These are phyloP conservation scores for Neopelma chrysocephalum DNA, from an alignment of 2,797 vertebrate genomes.

Conservation along the genomic window DNA sequence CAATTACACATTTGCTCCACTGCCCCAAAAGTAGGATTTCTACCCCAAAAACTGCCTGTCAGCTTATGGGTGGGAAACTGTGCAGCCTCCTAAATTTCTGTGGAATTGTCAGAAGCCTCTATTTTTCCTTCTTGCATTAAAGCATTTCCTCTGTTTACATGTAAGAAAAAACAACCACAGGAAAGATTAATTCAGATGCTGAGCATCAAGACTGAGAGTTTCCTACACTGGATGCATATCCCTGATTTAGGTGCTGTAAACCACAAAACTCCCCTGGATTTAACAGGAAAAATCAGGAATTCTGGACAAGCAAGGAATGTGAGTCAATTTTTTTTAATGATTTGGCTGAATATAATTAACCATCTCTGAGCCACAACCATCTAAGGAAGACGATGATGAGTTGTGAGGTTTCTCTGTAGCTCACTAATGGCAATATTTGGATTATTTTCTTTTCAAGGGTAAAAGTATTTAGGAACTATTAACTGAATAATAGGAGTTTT, in stretches of 20 bases:
- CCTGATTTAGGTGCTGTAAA: not conserved
- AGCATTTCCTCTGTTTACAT: not conserved
- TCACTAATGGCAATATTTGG: not conserved
- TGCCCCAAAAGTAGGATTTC: not conserved
- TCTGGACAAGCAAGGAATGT: not conserved
- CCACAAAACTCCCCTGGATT: not conserved
- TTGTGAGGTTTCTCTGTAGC: not conserved
- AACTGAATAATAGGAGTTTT: not conserved
- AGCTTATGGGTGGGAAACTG: not conserved
- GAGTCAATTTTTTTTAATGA: not conserved
- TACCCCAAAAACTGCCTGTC: not conserved
- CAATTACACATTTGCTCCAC: not conserved
- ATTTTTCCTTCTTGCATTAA: not conserved
- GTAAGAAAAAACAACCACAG: not conserved
- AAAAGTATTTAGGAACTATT: not conserved
- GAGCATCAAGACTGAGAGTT: not conserved
- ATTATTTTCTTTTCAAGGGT: not conserved
- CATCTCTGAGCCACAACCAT: not conserved
- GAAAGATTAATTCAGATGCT: not conserved
- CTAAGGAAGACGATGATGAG: not conserved
- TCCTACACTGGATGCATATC: not conserved
- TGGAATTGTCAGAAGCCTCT: not conserved
- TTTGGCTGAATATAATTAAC: not conserved
- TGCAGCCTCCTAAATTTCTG: not conserved
- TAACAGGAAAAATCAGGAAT: not conserved